These are phyloP conservation scores for Hemiscyllium ocellatum DNA, from an alignment of 2,113 vertebrate species.

Conservation along the genomic window DNA sequence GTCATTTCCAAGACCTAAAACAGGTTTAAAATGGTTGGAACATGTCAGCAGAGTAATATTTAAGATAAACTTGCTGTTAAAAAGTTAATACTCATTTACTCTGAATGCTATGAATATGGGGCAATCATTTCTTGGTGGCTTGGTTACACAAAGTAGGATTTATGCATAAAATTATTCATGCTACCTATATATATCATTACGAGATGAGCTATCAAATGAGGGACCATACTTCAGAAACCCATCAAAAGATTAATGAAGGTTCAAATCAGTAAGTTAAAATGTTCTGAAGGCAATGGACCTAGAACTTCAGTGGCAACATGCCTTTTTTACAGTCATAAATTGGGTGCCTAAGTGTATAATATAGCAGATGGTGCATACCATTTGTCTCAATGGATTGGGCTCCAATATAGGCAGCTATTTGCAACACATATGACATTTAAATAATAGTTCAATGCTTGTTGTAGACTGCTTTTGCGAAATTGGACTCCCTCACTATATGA, in stretches of 20 bases:
- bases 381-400: not conserved
- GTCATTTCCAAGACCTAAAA: not conserved
- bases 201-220: not conserved
- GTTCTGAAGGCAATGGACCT: not conserved
- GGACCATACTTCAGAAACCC: not conserved
- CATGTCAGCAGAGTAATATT: not conserved
- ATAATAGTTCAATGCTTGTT: not conserved
- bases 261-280: not conserved
- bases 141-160: not conserved
- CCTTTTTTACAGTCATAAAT: not conserved
- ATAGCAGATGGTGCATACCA: not conserved
- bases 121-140: not conserved
- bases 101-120: not conserved
- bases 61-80: not conserved
- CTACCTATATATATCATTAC: not conserved
- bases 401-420: not conserved
- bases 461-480: not conserved
- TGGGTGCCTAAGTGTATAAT: not conserved
- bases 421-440: not conserved
- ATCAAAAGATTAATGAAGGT: conserved; percentile 11
- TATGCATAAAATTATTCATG: not conserved
- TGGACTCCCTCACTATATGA: not conserved
- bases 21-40: not conserved
- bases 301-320: not conserved
- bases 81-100: not conserved